Base-by-base conservation (phyloP, 2,888 invertebrate genomes). In the Hydraecia micacea region DNA sequence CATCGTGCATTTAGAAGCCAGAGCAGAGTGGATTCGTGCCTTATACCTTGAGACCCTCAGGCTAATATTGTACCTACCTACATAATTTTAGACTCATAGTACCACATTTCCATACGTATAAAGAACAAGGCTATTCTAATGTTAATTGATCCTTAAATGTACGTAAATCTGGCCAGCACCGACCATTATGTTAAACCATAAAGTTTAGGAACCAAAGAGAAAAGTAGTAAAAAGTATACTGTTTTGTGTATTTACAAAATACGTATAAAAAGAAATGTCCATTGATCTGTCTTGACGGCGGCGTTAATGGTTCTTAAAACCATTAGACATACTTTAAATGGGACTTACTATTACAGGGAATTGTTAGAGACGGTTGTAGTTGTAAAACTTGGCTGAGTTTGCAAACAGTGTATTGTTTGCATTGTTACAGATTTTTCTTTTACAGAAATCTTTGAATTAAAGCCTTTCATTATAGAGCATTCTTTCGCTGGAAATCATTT, bases 221-320 rank as follows among this genome's bases (percentile, higher is more conserved):
- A 81, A 74, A 76, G 79, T 69, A 74, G 71, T 85, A 76, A 81
- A 84, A 85, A 76, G 65, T 72, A n/a, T 58, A 78, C 69, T 52
- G 82, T 75, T 66, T 77, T 82, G 85, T 85, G 66, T 85, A 78
- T 78, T 81, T 81, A 76, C 65, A 76, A 82, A 70, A 79, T 58
- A 73, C 62, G 28, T 76, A 82, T 68, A 82, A 85, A 85, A 84
- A 75, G 42, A 70, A 81, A 85, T 81, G 73, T 52, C 79, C 72
- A 82, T 85, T 85, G 84, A 85, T 85, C 75, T 81, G 79, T 82
- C 79, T 87, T 79, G 75, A 81, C 74, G 80, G 68, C 13, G 58
- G 71, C 68, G 84, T 87, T 87, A 81, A 87, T 87, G 55, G 77
- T 86, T 87, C 81, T 83, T 36, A 39, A 80, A 87, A 86, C 87